Conservation (phyloP, 1,140 invertebrate species). For the Riptortus pedestris region DNA sequence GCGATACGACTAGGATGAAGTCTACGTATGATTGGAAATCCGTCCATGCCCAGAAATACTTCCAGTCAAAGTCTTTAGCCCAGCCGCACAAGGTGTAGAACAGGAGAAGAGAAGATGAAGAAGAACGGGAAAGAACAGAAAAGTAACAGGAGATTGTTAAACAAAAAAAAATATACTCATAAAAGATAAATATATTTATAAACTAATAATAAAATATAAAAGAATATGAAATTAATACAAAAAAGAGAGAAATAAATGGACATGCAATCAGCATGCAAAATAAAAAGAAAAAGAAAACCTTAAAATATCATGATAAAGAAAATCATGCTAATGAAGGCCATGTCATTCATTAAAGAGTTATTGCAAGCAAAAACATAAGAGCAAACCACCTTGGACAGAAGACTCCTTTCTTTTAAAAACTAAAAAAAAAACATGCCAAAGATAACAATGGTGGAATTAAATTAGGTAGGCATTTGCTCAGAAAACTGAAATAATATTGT, state of each 20-base stretch:
- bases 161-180: background rate
- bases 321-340: too few species aligned
- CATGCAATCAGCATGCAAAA: too few species aligned
- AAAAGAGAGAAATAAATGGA: background rate
- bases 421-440: too few species aligned
- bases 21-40: conserved; percentile 94
- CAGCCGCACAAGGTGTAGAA: background rate
- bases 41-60: conserved; percentile 98
- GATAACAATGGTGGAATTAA: too few species aligned
- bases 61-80: conserved; percentile 70
- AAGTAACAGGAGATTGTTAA: background rate
- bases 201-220: background rate
- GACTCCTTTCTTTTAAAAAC: too few species aligned
- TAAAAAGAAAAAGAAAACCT: too few species aligned
- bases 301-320: too few species aligned
- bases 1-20: conserved; percentile 79
- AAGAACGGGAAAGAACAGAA: conserved; percentile 11
- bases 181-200: background rate
- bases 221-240: background rate
- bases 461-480: too few species aligned
- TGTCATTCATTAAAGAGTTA: too few species aligned
- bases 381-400: too few species aligned
- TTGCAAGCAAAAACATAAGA: too few species aligned
- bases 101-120: conserved; percentile 7
- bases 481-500: too few species aligned